These are phyloP conservation scores for Philereme transversata DNA, from an alignment of 2,888 invertebrate species.

Conservation along the genomic window DNA sequence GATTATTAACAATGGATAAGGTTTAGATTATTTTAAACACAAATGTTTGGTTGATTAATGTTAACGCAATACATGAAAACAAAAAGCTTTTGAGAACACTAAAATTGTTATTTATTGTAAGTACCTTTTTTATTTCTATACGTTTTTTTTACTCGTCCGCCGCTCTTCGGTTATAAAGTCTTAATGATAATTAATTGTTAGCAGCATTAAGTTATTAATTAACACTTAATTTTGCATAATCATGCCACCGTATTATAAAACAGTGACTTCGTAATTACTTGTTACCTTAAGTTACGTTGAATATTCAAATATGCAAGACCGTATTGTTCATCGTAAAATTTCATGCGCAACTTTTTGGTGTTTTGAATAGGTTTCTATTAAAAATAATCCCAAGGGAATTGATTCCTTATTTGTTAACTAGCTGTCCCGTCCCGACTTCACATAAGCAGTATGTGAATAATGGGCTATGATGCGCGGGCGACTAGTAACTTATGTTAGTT, in stretches of 20 bases:
- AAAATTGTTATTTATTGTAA: not conserved
- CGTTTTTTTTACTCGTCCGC: conserved; percentile 13
- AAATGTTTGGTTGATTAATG: too few relatives aligned
- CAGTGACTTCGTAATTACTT: conserved; percentile 24
- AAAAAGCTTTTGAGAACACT: not conserved
- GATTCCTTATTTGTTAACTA: too few relatives aligned
- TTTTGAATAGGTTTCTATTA: too few relatives aligned
- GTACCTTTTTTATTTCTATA: conserved; percentile 8
- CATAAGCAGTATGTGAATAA: too few relatives aligned
- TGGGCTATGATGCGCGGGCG: too few relatives aligned
- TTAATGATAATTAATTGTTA: conserved; percentile 13
- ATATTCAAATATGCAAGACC: conserved; percentile 12
- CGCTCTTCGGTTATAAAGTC: conserved; percentile 1
- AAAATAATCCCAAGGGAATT: too few relatives aligned
- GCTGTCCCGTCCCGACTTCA: too few relatives aligned
- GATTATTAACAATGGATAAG: too few relatives aligned
- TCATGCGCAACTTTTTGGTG: not conserved
- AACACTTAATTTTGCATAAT: conserved; percentile 24
- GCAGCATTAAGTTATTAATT: conserved; percentile 16
- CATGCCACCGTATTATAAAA: conserved; percentile 17
- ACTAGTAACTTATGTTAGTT: too few relatives aligned
- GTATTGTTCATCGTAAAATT: not conserved
- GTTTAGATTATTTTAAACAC: too few relatives aligned
- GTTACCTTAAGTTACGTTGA: not conserved
- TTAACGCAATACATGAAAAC: too few relatives aligned